Conservation (phyloP, 2,113 vertebrate genomes). For the Fulica atra region DNA sequence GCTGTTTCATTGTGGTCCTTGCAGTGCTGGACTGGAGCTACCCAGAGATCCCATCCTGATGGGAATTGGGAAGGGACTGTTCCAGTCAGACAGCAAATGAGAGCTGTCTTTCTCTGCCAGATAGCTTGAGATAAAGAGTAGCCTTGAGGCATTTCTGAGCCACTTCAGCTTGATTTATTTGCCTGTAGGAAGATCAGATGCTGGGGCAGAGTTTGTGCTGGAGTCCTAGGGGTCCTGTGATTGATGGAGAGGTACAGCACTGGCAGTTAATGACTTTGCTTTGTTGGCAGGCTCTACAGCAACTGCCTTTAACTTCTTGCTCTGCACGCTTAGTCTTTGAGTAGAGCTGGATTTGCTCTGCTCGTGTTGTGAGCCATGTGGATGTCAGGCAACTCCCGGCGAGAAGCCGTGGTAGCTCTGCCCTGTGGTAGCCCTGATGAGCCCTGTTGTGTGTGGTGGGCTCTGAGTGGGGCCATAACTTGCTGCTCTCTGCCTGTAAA, state of each 20-base stretch:
- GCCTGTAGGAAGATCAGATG: background rate
- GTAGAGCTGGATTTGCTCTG: background rate
- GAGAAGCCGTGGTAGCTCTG: background rate
- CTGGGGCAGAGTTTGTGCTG: background rate
- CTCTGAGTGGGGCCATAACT: background rate
- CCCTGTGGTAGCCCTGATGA: background rate
- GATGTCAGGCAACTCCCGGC: background rate
- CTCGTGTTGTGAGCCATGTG: background rate
- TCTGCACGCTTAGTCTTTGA: fast-evolving
- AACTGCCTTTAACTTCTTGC: background rate
- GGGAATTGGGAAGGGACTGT: background rate
- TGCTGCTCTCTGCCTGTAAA: background rate
- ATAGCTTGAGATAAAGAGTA: background rate
- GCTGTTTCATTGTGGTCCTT: background rate
- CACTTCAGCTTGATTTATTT: background rate
- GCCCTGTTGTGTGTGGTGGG: background rate
- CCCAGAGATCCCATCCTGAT: background rate
- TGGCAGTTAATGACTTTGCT: background rate
- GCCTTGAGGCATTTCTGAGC: background rate
- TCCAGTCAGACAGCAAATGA: background rate
- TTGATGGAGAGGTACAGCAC: background rate
- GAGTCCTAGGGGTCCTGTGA: background rate
- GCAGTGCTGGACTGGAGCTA: background rate
- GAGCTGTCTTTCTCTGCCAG: background rate
- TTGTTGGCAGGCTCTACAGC: background rate